These are phyloP conservation scores for Podabrus alpinus DNA, from an alignment of 2,888 invertebrate species.

Conservation along the genomic window DNA sequence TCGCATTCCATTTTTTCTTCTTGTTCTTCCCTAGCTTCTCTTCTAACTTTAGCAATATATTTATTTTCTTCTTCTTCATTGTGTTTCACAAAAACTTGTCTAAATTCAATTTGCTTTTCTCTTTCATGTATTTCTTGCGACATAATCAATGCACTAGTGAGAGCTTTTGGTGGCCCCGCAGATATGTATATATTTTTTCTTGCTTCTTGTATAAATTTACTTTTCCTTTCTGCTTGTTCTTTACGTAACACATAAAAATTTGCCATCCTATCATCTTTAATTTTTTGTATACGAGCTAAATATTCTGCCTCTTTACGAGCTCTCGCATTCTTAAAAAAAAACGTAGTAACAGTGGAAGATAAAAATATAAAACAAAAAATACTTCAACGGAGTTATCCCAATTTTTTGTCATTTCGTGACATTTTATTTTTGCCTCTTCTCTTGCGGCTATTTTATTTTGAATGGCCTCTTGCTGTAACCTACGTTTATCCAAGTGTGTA, in stretches of 20 bases:
- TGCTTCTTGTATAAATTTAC: constrained; percentile 40
- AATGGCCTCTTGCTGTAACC: constrained; percentile 40
- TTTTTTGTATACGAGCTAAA: constrained; percentile 18
- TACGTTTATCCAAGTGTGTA: constrained; percentile 47
- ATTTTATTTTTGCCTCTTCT: constrained; percentile 52
- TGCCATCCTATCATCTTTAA: constrained; percentile 30
- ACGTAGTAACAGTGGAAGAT: neutral
- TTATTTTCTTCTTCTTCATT: constrained; percentile 40
- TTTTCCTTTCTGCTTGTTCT: constrained; percentile 39
- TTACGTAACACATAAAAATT: constrained; percentile 35
- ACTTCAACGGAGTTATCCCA: constrained; percentile 57
- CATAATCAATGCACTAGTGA: constrained; percentile 46
- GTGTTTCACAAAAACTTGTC: constrained; percentile 45
- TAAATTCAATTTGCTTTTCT: constrained; percentile 47
- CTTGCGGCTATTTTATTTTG: constrained; percentile 52
- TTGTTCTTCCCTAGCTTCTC: constrained; percentile 40
- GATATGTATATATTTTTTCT: constrained; percentile 42
- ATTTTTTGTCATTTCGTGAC: constrained; percentile 52
- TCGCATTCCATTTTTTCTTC: constrained; percentile 41
- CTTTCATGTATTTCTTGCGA: constrained; percentile 48
- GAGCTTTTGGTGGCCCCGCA: constrained; percentile 43
- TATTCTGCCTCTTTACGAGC: constrained; percentile 33
- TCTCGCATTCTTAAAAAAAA: constrained; percentile 30
- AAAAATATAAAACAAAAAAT: constrained; percentile 5
- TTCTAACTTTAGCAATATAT: constrained; percentile 39